phyloP scores from a whole-genome alignment of 2,797 vertebrate genomes.

The Spea hammondii region DNA sequence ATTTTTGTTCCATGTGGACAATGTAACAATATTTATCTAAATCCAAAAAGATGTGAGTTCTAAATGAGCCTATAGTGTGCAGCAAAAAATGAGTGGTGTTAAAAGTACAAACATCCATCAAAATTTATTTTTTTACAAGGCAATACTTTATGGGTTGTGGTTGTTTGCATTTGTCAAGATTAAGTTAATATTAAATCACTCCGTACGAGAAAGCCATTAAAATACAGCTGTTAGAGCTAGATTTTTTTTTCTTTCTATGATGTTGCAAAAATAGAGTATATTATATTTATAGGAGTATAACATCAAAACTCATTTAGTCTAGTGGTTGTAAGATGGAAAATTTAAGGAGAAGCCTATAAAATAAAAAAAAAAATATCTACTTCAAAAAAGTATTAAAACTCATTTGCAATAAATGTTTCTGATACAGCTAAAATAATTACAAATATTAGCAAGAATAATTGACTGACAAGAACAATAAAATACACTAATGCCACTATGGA shows the following conservation, averaged over 20 bases:
- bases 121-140: not conserved
- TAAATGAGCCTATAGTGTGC: slow-evolving; percentile 5
- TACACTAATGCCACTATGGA: no score
- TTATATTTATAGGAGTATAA: no score
- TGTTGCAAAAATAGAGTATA: no score
- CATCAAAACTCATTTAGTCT: no score
- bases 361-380: no score
- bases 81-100: slow-evolving; percentile 6
- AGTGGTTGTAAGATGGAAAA: no score
- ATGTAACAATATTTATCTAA: slow-evolving; percentile 40
- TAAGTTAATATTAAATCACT: slow-evolving; percentile 10
- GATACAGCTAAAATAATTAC: no score
- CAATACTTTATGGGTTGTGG: not conserved
- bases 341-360: no score
- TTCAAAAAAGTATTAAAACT: no score
- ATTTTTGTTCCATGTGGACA: slow-evolving; percentile 35
- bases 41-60: slow-evolving; percentile 27
- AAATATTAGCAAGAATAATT: no score
- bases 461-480: no score
- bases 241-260: not conserved
- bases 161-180: slow-evolving; percentile 11
- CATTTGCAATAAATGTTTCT: no score
- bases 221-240: not conserved
- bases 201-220: not conserved
- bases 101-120: slow-evolving; percentile 17